Base-by-base conservation (phyloP, 2,888 invertebrate genomes). In the Linnaemya tessellans region DNA sequence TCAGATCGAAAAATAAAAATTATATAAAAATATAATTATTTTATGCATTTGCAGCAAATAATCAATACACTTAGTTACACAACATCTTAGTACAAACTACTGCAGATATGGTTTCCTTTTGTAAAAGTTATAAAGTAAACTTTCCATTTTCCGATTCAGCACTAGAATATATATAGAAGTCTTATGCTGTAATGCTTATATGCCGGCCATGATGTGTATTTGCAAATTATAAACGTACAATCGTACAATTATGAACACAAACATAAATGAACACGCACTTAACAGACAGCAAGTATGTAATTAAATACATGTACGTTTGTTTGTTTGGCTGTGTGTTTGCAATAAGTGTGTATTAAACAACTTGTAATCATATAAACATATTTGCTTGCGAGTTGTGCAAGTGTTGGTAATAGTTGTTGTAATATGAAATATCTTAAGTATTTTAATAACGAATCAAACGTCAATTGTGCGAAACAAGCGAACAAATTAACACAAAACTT, bases 401-500 rank as follows among this genome's bases (percentile, higher is more conserved):
- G 25, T 11, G n/a, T 0, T 43, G 13, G 30, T 18, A 51, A 25
- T 22, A 38, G 54, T 46, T 35, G 18, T 64, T 38, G 62, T 51
- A 46, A 18, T 22, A 70, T 38, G 58, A 41, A 60, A 51, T 41
- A 71, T 67, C 65, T 60, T 22, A 78, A 83, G 77, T 65, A 82
- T 70, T 78, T 71, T 65, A 49, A 70, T 30, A 77, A 67, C 51
- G 65, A 77, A 67, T 83, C 77, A 78, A 65, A 71, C 41, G 71
- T 77, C 77, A 71, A 83, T 83, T 83, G 65, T 71, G 51, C 30
- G 65, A 71, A 82, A 83, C 82, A 83, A 78, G 62, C 82, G 51
- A 78, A 78, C 58, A 82, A 83, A 71, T 83, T 83, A 83, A 83
- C 77, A 67, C 65, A 67, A 65, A 74, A 78, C 65, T 78, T 83